Evolutionary conservation across 2,888 invertebrate species (phyloP), one percentile per base, ranked within the genome.

Genomic region (Acrobasis consociella): DNA sequence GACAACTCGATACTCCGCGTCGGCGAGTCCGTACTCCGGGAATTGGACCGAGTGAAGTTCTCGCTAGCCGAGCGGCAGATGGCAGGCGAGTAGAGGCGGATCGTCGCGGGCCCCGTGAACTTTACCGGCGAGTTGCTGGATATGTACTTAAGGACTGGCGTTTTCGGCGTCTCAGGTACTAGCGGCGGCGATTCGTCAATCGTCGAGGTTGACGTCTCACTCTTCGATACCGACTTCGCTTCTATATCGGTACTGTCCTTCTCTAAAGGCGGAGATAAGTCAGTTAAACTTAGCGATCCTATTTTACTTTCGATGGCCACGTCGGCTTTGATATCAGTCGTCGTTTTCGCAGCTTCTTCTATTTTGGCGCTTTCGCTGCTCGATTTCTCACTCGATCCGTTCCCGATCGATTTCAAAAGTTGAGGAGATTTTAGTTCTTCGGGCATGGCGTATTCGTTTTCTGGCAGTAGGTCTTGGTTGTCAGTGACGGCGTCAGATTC

Each of bases 31-130:
- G 80, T 79, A 63, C 77, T 80, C 37, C 80, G 72, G 2, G 81
- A 81, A 51, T 72, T 82, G 7, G 81, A 78, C 17, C 80, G 75
- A 66, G 79, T 80, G 73, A 89, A 92, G 0, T 84, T 91, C 63
- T 88, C 91, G 67, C 91, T 90, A 2, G 87, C 84, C 22, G 93
- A 93, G 67, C 91, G 86, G 67, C 93, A 93, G 38, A 92, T 87
- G 8, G 91, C 89, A 10, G 86, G 84, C 65, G 89, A 83, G 68
- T 93, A 88, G 64, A 87, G 66, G 66, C 89, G 73, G 38, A 89
- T 74, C 62, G 87, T 77, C 37, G 74, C 70, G 0, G 82, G 76
- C 0, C 76, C 75, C 2, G 76, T 62, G 49, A 80, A 79, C 31
- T 76, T 65, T 2, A 72, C 64, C 0, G 76, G 65, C 15, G 69